Evolutionary conservation across 2,113 vertebrate species (phyloP).

Genomic region (Acinonyx jubatus): DNA sequence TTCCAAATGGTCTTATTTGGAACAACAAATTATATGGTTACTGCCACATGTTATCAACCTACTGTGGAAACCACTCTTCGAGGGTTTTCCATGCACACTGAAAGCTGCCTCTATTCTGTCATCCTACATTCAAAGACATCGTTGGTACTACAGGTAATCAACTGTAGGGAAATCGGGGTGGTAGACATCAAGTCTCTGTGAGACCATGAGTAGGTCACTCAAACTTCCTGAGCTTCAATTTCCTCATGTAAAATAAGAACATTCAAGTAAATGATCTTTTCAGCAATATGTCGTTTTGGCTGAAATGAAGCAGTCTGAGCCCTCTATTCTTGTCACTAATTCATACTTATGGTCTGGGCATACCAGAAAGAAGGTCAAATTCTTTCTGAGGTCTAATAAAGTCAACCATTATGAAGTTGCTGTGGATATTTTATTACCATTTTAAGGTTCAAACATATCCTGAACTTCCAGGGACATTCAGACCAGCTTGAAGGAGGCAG

Average conservation of each 20-base stretch:
- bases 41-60: neutral
- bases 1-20: neutral
- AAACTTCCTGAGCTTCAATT: neutral
- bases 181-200: neutral
- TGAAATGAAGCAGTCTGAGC: neutral
- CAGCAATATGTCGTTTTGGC: neutral
- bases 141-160: neutral
- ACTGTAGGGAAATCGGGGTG: neutral
- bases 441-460: neutral
- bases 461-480: neutral
- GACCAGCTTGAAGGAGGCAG: neutral
- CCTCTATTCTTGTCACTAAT: neutral
- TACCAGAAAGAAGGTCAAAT: neutral
- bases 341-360: neutral
- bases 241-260: neutral
- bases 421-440: neutral
- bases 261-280: neutral
- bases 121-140: conserved; percentile 3
- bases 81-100: neutral
- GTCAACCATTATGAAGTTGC: neutral
- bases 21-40: neutral
- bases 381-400: conserved; percentile 16
- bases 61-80: neutral
- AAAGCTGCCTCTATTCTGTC: neutral
- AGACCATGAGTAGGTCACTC: neutral